Base-by-base conservation (phyloP, 2,888 invertebrate genomes). In the Lypha dubia region DNA sequence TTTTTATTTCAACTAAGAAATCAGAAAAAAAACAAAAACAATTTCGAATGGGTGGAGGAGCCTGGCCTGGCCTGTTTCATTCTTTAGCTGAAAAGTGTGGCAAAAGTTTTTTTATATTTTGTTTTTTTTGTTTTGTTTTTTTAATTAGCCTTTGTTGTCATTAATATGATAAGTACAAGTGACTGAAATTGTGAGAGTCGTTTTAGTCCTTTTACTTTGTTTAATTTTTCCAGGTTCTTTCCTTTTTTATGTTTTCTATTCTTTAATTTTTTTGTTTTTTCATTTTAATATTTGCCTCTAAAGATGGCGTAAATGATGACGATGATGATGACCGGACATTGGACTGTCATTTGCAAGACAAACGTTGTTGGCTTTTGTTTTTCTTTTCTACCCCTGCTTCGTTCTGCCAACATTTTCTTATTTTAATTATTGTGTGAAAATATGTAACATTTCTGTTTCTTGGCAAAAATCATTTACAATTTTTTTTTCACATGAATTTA, bases 291-390 rank as follows among this genome's bases (percentile, higher is more conserved):
- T 44, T 41, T 74, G 32, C 51, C 41, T 51, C 68, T 17, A 73
- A 85, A 86, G 87, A 87, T 87, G 88, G 88, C 87, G 87, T 89
- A 87, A 87, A 87, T 87, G 87, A 87, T 87, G 88, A 87, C 87
- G 87, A 88, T 87, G 87, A 87, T 87, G 87, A 87, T 87, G 84
- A 79, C 86, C 86, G 86, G 85, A 87, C 85, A 85, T 87, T 81
- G 85, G 77, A 86, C 90, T 91, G 91, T 91, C 91, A 91, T 91
- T 91, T 91, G 91, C 91, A 91, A 90, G 89, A 89, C 89, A 88
- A 90, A 89, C 89, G 87, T 89, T 63, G 65, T 77, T 77, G 22
- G 60, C 38, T 73, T 63, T 75, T 63, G 71, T 79, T 86, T 86
- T 84, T 79, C 63, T 41, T 62, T 56, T 22, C 15, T n/a, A 8